These are phyloP conservation scores for Platorchestia sp. DNA, from an alignment of 1,140 invertebrate genomes.

Conservation along the genomic window DNA sequence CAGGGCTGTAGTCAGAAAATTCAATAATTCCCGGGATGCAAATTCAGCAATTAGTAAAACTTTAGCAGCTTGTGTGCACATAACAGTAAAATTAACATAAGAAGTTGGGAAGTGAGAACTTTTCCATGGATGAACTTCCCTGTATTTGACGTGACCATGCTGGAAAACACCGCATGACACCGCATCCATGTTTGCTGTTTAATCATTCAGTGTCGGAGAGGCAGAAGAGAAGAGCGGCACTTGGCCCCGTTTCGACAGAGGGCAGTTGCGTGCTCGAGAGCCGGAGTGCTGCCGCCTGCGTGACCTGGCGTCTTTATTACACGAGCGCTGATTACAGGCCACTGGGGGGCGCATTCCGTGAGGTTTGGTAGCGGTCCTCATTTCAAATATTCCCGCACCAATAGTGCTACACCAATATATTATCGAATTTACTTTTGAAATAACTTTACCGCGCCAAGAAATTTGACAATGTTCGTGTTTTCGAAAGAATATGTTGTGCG, in stretches of 20 bases:
- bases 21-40: no score
- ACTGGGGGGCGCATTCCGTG: neutral
- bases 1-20: no score
- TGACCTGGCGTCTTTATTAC: neutral
- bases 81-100: neutral
- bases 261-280: neutral
- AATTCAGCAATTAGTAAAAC: neutral
- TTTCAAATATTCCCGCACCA: neutral
- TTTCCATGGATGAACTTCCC: neutral
- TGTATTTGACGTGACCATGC: neutral
- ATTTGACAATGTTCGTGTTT: neutral
- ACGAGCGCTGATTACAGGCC: neutral
- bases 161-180: neutral
- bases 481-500: neutral
- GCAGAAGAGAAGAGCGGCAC: neutral
- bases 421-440: neutral
- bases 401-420: neutral
- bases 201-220: neutral
- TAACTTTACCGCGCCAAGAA: neutral
- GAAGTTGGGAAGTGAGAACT: neutral
- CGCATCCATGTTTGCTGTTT: neutral
- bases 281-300: neutral
- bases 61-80: neutral
- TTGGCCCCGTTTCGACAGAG: neutral
- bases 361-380: neutral